Evolutionary conservation across 1,140 invertebrate species (phyloP).

Genomic region (Melanaphis sacchari): DNA sequence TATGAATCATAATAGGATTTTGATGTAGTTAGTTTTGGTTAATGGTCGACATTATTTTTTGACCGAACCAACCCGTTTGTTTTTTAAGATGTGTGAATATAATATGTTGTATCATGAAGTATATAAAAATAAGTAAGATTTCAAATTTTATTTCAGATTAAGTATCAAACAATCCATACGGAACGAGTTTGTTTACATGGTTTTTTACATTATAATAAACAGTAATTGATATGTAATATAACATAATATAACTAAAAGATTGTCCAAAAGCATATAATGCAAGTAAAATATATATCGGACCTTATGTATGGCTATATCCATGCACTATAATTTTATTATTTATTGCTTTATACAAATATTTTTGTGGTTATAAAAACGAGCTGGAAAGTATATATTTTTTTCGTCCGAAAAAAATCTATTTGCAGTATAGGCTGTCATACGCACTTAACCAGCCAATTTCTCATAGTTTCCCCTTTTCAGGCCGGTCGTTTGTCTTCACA

Average conservation of each 20-base stretch:
- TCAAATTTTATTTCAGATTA: neutral
- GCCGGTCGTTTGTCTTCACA: slow-evolving; percentile 50
- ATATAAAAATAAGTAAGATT: neutral
- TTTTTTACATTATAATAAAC: neutral
- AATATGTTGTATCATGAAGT: neutral
- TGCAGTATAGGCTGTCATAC: slow-evolving; percentile 49
- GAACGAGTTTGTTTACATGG: neutral
- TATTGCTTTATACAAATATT: neutral
- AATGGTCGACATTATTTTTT: neutral
- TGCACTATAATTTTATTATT: neutral
- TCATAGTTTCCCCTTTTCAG: slow-evolving; percentile 52
- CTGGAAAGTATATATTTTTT: neutral
- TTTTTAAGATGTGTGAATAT: neutral
- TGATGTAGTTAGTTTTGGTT: neutral
- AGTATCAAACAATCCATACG: neutral
- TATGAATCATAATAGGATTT: neutral
- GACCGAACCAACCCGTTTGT: neutral
- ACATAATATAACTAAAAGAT: neutral
- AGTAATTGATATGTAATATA: neutral
- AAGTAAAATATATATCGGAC: no score
- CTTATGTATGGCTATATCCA: no score
- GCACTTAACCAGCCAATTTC: slow-evolving; percentile 55
- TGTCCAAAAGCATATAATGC: neutral
- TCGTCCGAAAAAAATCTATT: slow-evolving; percentile 8
- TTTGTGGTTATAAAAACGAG: neutral